These are phyloP conservation scores for Oscheius sp. DNA, from an alignment of 2,888 invertebrate species.

Conservation along the genomic window DNA sequence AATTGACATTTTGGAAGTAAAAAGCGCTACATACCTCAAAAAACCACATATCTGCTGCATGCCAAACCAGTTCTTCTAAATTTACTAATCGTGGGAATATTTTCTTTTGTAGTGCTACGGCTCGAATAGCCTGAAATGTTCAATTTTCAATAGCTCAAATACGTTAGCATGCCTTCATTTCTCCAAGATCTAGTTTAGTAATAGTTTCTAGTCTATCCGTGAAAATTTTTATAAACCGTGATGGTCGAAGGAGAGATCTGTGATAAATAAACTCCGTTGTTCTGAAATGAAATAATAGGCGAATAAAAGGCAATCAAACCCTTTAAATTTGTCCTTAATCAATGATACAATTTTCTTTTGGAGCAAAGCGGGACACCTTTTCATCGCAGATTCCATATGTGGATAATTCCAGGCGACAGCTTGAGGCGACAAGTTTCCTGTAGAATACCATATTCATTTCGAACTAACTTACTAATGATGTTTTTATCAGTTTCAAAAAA, in stretches of 20 bases:
- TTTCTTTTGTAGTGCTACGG: conserved; percentile 23
- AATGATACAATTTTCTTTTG: conserved; percentile 41
- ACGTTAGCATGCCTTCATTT: conserved; percentile 30
- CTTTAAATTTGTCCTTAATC: conserved; percentile 28
- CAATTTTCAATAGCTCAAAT: no score
- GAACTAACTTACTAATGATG: neutral
- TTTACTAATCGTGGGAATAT: conserved; percentile 36
- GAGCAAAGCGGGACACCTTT: conserved; percentile 38
- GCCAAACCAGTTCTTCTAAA: conserved; percentile 38
- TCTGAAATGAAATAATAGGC: neutral
- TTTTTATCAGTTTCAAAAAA: conserved; percentile 22
- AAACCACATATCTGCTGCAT: conserved; percentile 33
- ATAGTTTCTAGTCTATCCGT: conserved; percentile 31
- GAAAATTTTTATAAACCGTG: conserved; percentile 40
- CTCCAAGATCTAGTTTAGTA: conserved; percentile 36
- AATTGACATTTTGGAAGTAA: neutral
- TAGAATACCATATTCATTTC: no score
- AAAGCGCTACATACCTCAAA: neutral
- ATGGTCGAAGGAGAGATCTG: conserved; percentile 36
- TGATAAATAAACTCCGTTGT: conserved; percentile 12
- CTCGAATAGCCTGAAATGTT: conserved; percentile 23
- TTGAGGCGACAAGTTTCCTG: conserved; percentile 34
- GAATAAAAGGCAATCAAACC: conserved; percentile 17
- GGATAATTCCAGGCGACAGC: conserved; percentile 32
- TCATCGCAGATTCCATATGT: conserved; percentile 25